phyloP scores from a whole-genome alignment of 2,797 vertebrate genomes.

The Podarcis siculus region DNA sequence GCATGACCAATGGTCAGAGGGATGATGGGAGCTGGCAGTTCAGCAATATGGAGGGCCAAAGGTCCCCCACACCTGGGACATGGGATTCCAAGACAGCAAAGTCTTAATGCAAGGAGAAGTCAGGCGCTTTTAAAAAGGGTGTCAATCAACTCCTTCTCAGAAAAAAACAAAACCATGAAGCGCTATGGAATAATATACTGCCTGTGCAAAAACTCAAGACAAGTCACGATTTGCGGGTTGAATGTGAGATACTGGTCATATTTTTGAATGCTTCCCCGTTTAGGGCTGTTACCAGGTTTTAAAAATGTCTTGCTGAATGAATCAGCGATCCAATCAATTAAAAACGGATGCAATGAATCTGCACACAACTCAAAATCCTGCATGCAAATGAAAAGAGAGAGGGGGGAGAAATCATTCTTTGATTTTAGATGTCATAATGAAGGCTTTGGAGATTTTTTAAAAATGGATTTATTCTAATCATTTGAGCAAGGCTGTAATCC shows the following conservation, averaged over 20 bases:
- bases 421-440: background rate
- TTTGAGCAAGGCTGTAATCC: too few relatives aligned
- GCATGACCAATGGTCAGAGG: too few relatives aligned
- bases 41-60: too few relatives aligned
- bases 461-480: too few relatives aligned
- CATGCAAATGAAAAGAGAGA: background rate
- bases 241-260: background rate
- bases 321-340: background rate
- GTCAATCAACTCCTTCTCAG: slow-evolving; percentile 35
- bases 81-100: slow-evolving; percentile 29
- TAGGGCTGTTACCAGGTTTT: background rate
- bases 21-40: too few relatives aligned
- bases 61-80: too few relatives aligned
- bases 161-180: slow-evolving; percentile 13
- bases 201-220: background rate
- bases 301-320: background rate
- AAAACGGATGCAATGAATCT: background rate
- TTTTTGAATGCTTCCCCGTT: background rate
- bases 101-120: slow-evolving; percentile 55
- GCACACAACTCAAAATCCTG: background rate
- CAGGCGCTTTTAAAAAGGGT: background rate
- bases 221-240: background rate
- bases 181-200: background rate
- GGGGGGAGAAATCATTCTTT: background rate
- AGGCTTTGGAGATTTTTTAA: too few relatives aligned